These are phyloP conservation scores for Penaeus indicus DNA, from an alignment of 1,140 invertebrate species.

Conservation along the genomic window DNA sequence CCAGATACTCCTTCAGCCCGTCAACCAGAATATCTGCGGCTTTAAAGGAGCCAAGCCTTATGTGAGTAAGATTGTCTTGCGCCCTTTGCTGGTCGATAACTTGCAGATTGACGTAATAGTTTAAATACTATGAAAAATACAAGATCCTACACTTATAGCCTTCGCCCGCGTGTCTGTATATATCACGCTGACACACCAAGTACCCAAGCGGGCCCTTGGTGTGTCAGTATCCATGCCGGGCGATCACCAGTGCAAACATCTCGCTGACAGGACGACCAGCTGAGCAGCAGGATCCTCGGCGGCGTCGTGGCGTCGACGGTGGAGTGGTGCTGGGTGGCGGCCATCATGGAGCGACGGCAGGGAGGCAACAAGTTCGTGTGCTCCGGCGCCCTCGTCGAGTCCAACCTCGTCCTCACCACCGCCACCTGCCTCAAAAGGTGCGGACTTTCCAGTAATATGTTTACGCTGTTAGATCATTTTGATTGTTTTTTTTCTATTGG, in stretches of 20 bases:
- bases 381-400: slow-evolving; percentile 54
- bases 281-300: slow-evolving; percentile 33
- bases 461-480: neutral
- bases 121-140: neutral
- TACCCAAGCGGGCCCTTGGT: too few species aligned
- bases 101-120: neutral
- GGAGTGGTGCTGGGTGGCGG: slow-evolving; percentile 65
- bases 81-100: neutral
- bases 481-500: neutral
- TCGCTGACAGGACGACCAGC: neutral
- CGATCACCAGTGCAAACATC: too few species aligned
- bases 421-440: slow-evolving; percentile 56
- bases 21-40: slow-evolving; percentile 60
- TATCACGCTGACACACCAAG: too few species aligned
- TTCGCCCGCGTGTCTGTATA: too few species aligned
- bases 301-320: slow-evolving; percentile 58
- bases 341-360: slow-evolving; percentile 55
- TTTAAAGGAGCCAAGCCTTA: slow-evolving; percentile 48
- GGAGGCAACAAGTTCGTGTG: slow-evolving; percentile 56
- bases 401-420: slow-evolving; percentile 60
- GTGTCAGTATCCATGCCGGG: too few species aligned
- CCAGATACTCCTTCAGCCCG: slow-evolving; percentile 37
- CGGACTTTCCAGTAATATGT: neutral
- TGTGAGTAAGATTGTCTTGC: slow-evolving; percentile 14
- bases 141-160: too few species aligned